These are phyloP conservation scores for Parotia lawesii DNA, from an alignment of 2,113 vertebrate species.

Conservation along the genomic window DNA sequence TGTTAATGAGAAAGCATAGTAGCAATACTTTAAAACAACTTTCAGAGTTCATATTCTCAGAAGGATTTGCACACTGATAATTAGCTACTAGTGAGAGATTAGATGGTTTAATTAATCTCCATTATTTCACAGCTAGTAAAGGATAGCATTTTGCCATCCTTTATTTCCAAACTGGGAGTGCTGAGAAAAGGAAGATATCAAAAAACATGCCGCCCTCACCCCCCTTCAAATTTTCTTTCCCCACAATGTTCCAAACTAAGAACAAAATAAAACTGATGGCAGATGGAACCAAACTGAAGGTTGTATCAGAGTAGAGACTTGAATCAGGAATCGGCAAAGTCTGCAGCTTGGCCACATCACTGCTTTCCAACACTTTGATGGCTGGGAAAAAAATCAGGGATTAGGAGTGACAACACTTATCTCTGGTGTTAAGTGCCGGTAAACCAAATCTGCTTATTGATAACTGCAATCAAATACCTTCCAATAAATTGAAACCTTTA, in stretches of 20 bases:
- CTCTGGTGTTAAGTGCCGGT: background rate
- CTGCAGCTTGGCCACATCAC: background rate
- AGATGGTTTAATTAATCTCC: background rate
- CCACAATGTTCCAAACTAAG: background rate
- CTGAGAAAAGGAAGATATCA: background rate
- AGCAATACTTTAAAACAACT: background rate
- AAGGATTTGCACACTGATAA: background rate
- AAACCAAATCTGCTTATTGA: background rate
- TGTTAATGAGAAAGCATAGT: background rate
- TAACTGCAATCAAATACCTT: background rate
- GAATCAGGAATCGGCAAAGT: background rate
- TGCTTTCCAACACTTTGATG: background rate
- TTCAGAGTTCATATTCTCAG: background rate
- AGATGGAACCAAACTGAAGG: background rate
- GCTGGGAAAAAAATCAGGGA: background rate
- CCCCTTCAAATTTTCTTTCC: background rate
- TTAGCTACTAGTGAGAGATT: background rate
- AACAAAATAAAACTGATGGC: background rate
- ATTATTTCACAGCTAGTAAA: background rate
- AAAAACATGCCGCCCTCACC: accelerated
- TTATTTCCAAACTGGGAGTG: background rate
- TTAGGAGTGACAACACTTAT: background rate
- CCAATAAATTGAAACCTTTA: background rate
- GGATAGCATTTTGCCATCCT: background rate
- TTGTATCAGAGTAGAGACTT: background rate